Percentiles rank a stretch among this genome's conserved stretches.
These are phyloP conservation scores for Megalops atlanticus DNA, from an alignment of 2,113 vertebrate species.

Conservation along the genomic window DNA sequence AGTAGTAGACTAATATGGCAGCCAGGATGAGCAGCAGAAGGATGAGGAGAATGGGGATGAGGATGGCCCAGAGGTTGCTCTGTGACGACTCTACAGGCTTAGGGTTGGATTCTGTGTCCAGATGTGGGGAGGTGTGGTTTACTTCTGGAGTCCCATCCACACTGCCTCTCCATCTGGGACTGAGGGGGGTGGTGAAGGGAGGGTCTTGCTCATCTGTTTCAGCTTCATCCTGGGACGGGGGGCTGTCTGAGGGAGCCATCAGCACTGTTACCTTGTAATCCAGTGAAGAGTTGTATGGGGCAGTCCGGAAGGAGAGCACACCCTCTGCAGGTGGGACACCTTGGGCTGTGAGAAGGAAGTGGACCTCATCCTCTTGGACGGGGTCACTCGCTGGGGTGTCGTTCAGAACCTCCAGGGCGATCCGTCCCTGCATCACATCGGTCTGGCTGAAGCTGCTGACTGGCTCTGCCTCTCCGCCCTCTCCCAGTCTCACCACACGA, in stretches of 20 bases:
- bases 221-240: too few species aligned
- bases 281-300: conserved; percentile 75
- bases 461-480: conserved; percentile 47
- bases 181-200: too few species aligned
- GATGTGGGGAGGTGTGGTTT: conserved; percentile 52
- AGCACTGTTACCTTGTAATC: conserved; percentile 75
- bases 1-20: conserved; percentile 82
- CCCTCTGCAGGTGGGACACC: conserved; percentile 86
- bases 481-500: conserved; percentile 69
- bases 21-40: conserved; percentile 81
- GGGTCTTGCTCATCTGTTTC: too few species aligned
- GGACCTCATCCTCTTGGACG: conserved; percentile 68
- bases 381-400: conserved; percentile 39
- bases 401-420: conserved; percentile 81
- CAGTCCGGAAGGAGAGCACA: conserved; percentile 74
- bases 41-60: conserved; percentile 87
- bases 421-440: conserved; percentile 80
- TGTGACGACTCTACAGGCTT: conserved; percentile 67
- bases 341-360: conserved; percentile 78
- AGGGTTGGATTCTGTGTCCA: conserved; percentile 51
- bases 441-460: conserved; percentile 80
- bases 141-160: neutral
- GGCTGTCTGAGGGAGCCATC: conserved; percentile 56
- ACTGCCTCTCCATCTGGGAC: too few species aligned
- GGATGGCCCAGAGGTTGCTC: conserved; percentile 86